Conservation (phyloP, 2,113 vertebrate genomes). For the Nymphicus hollandicus region DNA sequence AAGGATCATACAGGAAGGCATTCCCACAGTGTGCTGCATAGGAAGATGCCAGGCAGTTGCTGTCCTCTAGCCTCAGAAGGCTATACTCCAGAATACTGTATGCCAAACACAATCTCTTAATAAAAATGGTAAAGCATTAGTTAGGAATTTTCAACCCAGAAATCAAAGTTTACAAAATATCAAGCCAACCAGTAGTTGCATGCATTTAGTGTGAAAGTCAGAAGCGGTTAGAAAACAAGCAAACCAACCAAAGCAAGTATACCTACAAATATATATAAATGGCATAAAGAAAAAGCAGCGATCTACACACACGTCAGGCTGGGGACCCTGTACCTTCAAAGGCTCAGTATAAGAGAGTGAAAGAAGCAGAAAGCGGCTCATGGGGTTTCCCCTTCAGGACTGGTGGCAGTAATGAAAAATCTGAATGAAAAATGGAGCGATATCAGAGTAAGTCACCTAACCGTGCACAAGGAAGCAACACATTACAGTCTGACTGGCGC, state of each 20-base stretch:
- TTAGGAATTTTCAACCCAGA: constrained; percentile 33
- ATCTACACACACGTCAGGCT: constrained; percentile 52
- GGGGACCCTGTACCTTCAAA: constrained; percentile 73
- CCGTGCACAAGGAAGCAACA: not conserved
- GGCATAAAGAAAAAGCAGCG: constrained; percentile 64
- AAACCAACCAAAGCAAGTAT: constrained; percentile 66
- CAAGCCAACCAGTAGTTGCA: constrained; percentile 59
- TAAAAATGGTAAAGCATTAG: constrained; percentile 33
- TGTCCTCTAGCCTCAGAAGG: not conserved
- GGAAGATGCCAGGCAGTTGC: not conserved
- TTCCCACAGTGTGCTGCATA: not conserved
- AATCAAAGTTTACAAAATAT: constrained; percentile 45
- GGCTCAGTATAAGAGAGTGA: constrained; percentile 66
- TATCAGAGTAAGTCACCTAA: constrained; percentile 63
- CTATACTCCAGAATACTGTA: not conserved
- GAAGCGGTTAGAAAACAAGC: constrained; percentile 67
- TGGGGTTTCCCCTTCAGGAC: constrained; percentile 66
- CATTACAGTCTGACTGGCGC: not conserved
- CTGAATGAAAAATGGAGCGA: constrained; percentile 64
- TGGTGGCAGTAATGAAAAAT: constrained; percentile 70
- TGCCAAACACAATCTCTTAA: constrained; percentile 8
- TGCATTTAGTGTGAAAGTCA: constrained; percentile 73
- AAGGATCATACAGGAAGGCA: not conserved
- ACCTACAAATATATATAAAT: constrained; percentile 38
- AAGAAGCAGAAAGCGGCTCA: constrained; percentile 69